Evolutionary conservation across 1,140 invertebrate species (phyloP).

Genomic region (Drosophila carrolli): DNA sequence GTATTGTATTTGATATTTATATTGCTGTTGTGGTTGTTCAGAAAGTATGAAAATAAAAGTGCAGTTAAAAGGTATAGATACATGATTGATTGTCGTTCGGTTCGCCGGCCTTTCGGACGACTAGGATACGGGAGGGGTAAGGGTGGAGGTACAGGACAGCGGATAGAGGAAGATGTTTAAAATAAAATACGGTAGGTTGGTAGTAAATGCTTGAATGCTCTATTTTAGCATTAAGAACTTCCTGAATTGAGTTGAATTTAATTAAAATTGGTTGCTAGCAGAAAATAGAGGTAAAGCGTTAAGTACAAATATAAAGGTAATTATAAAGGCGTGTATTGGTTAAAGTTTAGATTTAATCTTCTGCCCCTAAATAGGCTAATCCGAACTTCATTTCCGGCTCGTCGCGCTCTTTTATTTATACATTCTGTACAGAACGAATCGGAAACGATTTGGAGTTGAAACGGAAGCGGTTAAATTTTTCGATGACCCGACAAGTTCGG

Average conservation of each 20-base stretch:
- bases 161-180: constrained; percentile 52
- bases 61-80: constrained; percentile 60
- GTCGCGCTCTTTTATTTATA: neutral
- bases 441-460: constrained; percentile 9
- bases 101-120: neutral
- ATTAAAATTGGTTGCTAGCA: constrained; percentile 39
- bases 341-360: constrained; percentile 15
- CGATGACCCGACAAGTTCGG: constrained; percentile 8
- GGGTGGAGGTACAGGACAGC: constrained; percentile 6
- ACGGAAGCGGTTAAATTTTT: constrained; percentile 33
- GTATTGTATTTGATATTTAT: constrained; percentile 42
- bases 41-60: constrained; percentile 75
- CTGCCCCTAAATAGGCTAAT: constrained; percentile 1
- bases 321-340: constrained; percentile 42
- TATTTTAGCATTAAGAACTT: constrained; percentile 37
- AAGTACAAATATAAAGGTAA: constrained; percentile 34
- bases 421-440: constrained; percentile 12
- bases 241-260: constrained; percentile 34
- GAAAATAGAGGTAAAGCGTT: constrained; percentile 61
- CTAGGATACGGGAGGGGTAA: constrained; percentile 3
- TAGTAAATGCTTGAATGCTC: constrained; percentile 42
- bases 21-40: constrained; percentile 47
- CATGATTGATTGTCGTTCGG: constrained; percentile 6
- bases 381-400: constrained; percentile 13
- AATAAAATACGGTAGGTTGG: constrained; percentile 31